These are phyloP conservation scores for Alviniconcha marisindica DNA, from an alignment of 1,140 invertebrate genomes.

Conservation along the genomic window DNA sequence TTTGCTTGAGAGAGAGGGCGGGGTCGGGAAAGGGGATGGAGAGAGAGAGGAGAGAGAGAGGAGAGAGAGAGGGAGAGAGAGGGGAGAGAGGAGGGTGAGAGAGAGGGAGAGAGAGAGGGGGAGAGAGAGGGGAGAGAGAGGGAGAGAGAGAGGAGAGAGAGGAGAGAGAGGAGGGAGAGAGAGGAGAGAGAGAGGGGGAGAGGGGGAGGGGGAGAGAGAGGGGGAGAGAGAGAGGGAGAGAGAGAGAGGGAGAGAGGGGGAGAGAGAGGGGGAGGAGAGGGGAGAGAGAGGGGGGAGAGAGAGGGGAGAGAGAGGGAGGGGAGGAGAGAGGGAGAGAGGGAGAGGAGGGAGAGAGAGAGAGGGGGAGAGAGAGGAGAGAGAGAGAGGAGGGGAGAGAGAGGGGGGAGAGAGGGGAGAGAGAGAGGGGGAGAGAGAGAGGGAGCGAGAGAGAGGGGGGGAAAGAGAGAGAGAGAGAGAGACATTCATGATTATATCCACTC, in stretches of 20 bases:
- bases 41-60: not conserved
- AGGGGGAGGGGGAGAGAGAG: not conserved
- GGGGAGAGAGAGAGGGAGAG: slow-evolving; percentile 27
- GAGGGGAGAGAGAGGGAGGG: slow-evolving; percentile 28
- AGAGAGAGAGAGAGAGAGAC: not conserved
- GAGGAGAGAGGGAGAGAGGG: slow-evolving; percentile 1
- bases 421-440: not conserved
- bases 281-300: not conserved
- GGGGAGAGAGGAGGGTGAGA: not conserved
- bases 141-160: slow-evolving; percentile 25
- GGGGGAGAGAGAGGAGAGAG: not conserved
- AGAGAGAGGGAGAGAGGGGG: slow-evolving; percentile 22
- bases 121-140: not conserved
- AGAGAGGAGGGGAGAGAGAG: not conserved
- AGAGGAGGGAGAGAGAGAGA: not conserved
- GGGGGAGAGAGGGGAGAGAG: not conserved
- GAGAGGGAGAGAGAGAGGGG: slow-evolving; percentile 17
- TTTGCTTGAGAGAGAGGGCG: too few species aligned
- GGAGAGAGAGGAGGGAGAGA: slow-evolving; percentile 21
- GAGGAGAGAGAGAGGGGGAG: too few species aligned
- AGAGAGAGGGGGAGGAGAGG: too few species aligned
- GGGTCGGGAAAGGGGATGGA: too few species aligned
- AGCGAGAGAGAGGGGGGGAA: not conserved
- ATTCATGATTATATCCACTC: too few species aligned
- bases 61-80: too few species aligned